Percentiles rank a stretch among this genome's conserved stretches.
Evolutionary conservation across 1,140 invertebrate species (phyloP).

Genomic region (Neuroterus valhalla): DNA sequence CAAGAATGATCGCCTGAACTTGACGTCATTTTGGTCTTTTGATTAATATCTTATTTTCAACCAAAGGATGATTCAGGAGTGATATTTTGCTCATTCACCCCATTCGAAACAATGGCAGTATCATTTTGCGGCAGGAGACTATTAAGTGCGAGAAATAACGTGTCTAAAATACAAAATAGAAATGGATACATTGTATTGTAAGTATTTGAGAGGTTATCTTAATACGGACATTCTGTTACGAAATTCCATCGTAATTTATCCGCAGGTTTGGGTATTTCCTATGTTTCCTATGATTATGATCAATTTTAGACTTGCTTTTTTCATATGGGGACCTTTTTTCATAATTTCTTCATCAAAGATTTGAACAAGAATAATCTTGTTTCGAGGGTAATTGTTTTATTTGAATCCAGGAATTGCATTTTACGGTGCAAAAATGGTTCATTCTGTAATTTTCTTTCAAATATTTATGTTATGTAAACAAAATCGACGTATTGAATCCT

Average conservation of each 20-base stretch:
- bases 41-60: too few relatives aligned
- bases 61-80: neutral
- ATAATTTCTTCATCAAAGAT: conserved; percentile 22
- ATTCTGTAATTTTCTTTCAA: neutral
- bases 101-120: conserved; percentile 62
- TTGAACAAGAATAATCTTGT: neutral
- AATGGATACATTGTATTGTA: conserved; percentile 76
- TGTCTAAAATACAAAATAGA: conserved; percentile 66
- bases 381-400: too few relatives aligned
- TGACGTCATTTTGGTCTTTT: too few relatives aligned
- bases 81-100: neutral
- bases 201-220: conserved; percentile 54
- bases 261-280: too few relatives aligned
- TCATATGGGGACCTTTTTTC: neutral
- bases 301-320: too few relatives aligned
- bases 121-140: conserved; percentile 66
- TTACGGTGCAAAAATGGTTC: neutral
- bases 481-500: too few relatives aligned
- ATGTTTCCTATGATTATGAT: too few relatives aligned
- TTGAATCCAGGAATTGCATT: too few relatives aligned
- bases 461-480: neutral
- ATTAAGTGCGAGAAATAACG: conserved; percentile 56
- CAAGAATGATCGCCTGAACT: too few relatives aligned
- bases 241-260: too few relatives aligned
- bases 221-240: too few relatives aligned